Evolutionary conservation across 2,888 invertebrate genomes (phyloP).

Genomic region (Drosophila incognita): DNA sequence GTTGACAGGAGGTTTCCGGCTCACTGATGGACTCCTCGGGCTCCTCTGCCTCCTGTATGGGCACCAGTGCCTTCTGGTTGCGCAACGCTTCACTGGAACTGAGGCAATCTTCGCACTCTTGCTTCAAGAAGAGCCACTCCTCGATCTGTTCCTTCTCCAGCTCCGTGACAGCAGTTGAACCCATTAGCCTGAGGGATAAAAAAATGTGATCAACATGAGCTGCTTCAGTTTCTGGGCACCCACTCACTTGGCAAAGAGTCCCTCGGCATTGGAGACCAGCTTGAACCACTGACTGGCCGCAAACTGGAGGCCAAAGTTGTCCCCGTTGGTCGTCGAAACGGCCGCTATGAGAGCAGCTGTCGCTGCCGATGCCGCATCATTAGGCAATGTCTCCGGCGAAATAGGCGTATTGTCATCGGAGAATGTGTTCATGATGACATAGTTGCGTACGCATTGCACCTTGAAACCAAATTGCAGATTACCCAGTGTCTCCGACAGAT

Average conservation of each 20-base stretch:
- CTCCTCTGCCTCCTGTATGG: slow-evolving; percentile 87
- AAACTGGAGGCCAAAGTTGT: slow-evolving; percentile 90
- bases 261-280: slow-evolving; percentile 93
- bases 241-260: slow-evolving; percentile 88
- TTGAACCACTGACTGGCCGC: slow-evolving; percentile 93
- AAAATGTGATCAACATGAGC: background rate
- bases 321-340: slow-evolving; percentile 39
- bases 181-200: slow-evolving; percentile 85
- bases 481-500: slow-evolving; percentile 89
- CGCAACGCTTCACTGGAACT: slow-evolving; percentile 83
- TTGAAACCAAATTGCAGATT: slow-evolving; percentile 89
- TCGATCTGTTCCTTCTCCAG: slow-evolving; percentile 91
- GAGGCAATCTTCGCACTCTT: slow-evolving; percentile 93
- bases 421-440: slow-evolving; percentile 90
- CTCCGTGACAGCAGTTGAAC: slow-evolving; percentile 89
- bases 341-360: slow-evolving; percentile 51
- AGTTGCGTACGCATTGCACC: slow-evolving; percentile 89
- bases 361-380: slow-evolving; percentile 33
- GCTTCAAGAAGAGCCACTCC: slow-evolving; percentile 93
- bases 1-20: slow-evolving; percentile 86
- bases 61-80: slow-evolving; percentile 82
- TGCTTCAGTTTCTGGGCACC: rapidly evolving
- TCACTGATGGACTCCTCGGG: slow-evolving; percentile 88
- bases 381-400: slow-evolving; percentile 69
- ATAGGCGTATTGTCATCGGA: slow-evolving; percentile 88